Evolutionary conservation across 2,797 vertebrate species (phyloP).

Genomic region (Sarcoramphus papa): DNA sequence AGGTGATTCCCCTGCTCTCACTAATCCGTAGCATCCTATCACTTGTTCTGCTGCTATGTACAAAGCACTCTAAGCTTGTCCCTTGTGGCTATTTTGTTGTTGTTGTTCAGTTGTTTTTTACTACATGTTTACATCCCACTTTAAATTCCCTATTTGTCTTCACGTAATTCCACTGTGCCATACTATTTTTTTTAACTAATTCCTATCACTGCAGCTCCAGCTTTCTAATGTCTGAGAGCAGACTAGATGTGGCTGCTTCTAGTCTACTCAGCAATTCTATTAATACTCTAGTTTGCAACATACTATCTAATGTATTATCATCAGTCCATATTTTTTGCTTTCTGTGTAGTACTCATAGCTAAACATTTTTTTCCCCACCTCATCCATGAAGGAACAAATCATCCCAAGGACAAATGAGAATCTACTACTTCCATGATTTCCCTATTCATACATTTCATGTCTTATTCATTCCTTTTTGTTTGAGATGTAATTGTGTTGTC

Average conservation of each 20-base stretch:
- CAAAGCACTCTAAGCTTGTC: background rate
- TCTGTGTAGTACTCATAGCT: background rate
- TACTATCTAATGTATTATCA: background rate
- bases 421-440: background rate
- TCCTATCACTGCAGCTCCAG: background rate
- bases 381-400: background rate
- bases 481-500: background rate
- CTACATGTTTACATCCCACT: background rate
- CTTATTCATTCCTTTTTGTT: background rate
- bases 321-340: background rate
- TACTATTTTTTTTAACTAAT: background rate
- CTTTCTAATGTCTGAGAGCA: background rate
- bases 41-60: background rate
- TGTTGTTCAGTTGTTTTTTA: background rate
- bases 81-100: background rate
- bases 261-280: background rate
- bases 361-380: background rate
- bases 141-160: conserved; percentile 9
- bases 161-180: background rate
- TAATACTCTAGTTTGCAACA: background rate
- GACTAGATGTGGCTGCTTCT: background rate
- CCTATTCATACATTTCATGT: background rate
- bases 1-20: background rate
- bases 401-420: background rate
- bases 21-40: background rate